Conservation (phyloP, 92 coral and sea anemone species). For the Zoanthus gigantus region DNA sequence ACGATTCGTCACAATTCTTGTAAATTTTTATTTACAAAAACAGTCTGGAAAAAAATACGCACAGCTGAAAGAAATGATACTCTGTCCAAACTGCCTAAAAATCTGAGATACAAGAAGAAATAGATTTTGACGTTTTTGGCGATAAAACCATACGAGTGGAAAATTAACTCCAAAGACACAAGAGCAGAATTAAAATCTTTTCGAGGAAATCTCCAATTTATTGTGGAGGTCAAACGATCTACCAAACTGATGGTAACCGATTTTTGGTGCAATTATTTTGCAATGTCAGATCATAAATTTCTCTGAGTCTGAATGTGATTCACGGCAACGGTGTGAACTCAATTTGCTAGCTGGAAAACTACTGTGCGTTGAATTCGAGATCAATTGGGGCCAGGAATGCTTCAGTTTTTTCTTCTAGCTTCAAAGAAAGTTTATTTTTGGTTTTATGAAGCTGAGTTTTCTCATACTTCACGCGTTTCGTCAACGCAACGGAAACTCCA, state of each 20-base stretch:
- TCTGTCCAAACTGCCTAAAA: background rate
- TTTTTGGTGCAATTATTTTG: background rate
- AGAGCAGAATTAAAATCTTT: background rate
- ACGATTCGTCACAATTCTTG: background rate
- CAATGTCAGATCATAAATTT: too few species aligned
- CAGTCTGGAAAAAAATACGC: background rate
- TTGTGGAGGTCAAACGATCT: conserved; percentile 2
- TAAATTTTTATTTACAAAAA: background rate
- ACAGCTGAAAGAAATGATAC: background rate
- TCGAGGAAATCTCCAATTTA: conserved; percentile 6
- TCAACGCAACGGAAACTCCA: conserved; percentile 36
- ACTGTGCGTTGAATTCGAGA: too few species aligned
- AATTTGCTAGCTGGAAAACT: background rate
- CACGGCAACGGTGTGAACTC: background rate
- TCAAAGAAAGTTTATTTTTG: background rate
- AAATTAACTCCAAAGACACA: background rate
- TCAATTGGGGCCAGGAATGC: conserved; percentile 26
- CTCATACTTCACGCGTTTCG: conserved; percentile 2
- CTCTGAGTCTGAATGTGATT: background rate
- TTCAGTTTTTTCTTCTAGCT: conserved; percentile 55
- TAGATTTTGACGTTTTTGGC: background rate
- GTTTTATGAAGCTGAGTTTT: background rate
- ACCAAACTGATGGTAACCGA: background rate
- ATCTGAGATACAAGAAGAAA: background rate
- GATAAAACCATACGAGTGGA: conserved; percentile 14